Percentiles rank a stretch among this genome's conserved stretches.
Conservation (phyloP, 2,797 vertebrate genomes). For the Garrulus glandarius region DNA sequence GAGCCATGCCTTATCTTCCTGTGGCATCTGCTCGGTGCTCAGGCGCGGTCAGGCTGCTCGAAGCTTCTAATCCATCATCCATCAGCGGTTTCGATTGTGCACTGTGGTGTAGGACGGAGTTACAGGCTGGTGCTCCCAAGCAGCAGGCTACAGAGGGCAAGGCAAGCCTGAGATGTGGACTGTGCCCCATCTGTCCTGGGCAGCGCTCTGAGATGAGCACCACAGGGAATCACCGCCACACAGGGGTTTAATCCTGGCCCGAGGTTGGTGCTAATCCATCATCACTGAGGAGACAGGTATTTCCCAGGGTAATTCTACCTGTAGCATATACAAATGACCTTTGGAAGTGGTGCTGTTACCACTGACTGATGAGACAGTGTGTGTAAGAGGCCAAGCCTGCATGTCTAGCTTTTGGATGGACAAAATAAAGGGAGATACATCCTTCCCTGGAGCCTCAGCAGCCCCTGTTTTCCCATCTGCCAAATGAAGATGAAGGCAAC, state of each 20-base stretch:
- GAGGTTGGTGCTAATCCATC: background rate
- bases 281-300: background rate
- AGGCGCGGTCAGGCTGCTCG: background rate
- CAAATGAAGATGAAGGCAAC: background rate
- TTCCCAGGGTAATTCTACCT: background rate
- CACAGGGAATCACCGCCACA: background rate
- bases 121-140: background rate
- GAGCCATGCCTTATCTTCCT: constrained; percentile 3
- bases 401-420: background rate
- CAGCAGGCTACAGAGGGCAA: background rate
- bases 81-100: background rate
- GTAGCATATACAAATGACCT: background rate
- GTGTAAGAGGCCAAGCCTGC: background rate
- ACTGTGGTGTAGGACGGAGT: fast-evolving
- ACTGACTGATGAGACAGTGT: background rate
- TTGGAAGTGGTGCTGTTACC: background rate
- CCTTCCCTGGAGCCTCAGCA: background rate
- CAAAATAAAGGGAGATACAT: background rate
- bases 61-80: background rate
- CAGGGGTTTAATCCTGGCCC: background rate
- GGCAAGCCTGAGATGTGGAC: background rate
- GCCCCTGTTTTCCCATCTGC: background rate
- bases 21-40: background rate
- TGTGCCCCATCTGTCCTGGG: background rate
- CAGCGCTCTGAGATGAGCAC: background rate